Conservation (phyloP, 2,888 invertebrate species). For the Drosophila robusta region DNA sequence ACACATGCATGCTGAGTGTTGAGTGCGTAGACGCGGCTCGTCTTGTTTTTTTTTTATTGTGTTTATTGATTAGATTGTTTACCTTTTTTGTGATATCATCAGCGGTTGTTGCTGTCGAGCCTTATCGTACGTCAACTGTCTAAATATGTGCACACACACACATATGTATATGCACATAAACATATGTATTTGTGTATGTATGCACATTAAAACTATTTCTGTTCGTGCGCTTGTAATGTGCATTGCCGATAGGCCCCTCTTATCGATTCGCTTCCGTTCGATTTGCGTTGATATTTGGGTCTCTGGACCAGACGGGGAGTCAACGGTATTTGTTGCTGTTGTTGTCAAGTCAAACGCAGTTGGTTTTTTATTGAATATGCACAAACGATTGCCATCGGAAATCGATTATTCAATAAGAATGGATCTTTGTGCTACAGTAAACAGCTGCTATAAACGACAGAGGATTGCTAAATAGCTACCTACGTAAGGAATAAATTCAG, state of each 20-base stretch:
- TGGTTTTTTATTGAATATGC: too few species aligned
- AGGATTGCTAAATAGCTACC: too few species aligned
- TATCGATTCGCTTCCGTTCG: slow-evolving; percentile 74
- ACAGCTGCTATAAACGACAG: too few species aligned
- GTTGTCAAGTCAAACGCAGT: slow-evolving; percentile 18
- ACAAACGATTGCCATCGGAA: too few species aligned
- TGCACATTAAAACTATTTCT: slow-evolving; percentile 43
- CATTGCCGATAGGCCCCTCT: slow-evolving; percentile 39
- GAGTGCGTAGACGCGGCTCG: slow-evolving; percentile 50
- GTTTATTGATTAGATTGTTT: slow-evolving; percentile 79
- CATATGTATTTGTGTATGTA: slow-evolving; percentile 10
- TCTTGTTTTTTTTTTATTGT: slow-evolving; percentile 58
- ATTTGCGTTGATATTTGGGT: slow-evolving; percentile 47
- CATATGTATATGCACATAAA: background rate
- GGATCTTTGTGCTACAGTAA: too few species aligned
- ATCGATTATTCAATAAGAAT: too few species aligned
- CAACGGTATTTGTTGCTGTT: slow-evolving; percentile 13
- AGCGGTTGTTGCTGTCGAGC: slow-evolving; percentile 37
- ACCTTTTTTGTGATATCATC: slow-evolving; percentile 78
- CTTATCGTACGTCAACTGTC: slow-evolving; percentile 77
- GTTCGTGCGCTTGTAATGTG: slow-evolving; percentile 23
- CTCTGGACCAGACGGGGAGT: slow-evolving; percentile 37
- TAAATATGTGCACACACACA: slow-evolving; percentile 57
- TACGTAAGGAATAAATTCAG: too few species aligned
- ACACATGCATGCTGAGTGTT: slow-evolving; percentile 8